Evolutionary conservation across 2,888 invertebrate genomes (phyloP), one percentile per base, ranked within the genome.

Genomic region (Leptinotarsa haldemani): DNA sequence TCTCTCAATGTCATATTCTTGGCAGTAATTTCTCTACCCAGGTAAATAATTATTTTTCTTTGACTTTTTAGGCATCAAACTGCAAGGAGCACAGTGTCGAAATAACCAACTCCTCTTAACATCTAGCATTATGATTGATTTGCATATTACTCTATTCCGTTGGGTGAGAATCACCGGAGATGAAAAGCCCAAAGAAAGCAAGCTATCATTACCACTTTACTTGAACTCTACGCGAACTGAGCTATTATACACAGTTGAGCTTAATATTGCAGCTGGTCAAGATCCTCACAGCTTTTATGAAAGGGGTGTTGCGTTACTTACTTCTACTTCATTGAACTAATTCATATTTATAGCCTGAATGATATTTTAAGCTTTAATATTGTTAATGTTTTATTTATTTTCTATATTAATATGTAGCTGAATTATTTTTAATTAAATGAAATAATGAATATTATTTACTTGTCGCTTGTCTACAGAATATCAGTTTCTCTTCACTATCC

Each of bases 281-380:
- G 97, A 97, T 85, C 95, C 94, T 70, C 97, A 97, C 87, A 97
- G 96, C 87, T 99, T 99, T 91, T 99, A 98, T 89, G 98, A 99
- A 88, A 91, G 99, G 70, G 99, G 99, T 80, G 99, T 99, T 30
- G 99, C 99, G 66, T 91, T 99, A 63, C 92, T 98, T 84, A 96
- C 97, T 25, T 98, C 98, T 61, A 96, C 97, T 56, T 93, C 95
- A 77, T 92, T 97, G 81, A 96, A 96, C 88, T 95, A 91, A 90
- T 65, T 68, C 46, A 56, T 65, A 61, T 53, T 61, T 61, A 61
- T 67, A 58, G 48, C 52, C 16, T 74, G 65, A 30, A 30, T 30
- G 69, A 58, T 75, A 66, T 30, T 72, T 75, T 66, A 70, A 75
- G 75, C 72, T 75, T 75, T 67, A 72, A 69, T 69, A 68, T 70